Base-by-base conservation (phyloP, 2,797 vertebrate genomes). In the Myripristis murdjan region DNA sequence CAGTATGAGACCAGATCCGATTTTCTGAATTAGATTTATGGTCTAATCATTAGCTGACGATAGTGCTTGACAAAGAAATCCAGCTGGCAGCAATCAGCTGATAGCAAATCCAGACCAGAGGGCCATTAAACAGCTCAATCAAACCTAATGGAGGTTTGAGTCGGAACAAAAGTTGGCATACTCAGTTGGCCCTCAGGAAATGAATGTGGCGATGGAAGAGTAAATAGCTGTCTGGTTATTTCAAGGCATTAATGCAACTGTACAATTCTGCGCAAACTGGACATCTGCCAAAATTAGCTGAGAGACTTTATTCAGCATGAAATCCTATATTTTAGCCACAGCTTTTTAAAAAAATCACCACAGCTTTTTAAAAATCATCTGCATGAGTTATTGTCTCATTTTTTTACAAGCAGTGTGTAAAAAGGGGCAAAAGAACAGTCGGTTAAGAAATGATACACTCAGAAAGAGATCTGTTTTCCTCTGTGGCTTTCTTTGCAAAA, bases 21-120 rank as follows among this genome's bases (percentile, higher is more conserved):
- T 69, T 64, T 58, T 75, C 60, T 71, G 70, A 83, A 54, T 71
- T 55, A 52, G 79, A 78, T 71, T 88, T 79, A 58, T 59, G 87
- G 73, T 71, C 71, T 9, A 64, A 84, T 91, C 83, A 67, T 87
- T 87, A 84, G 67, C 78, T 59, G 82, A 83, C 28, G 70, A 81
- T 53, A 46, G 70, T 24, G 24, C 56, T 62, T 47, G 64, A 76
- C 77, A 59, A 37, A 76, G 62, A 83, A 67, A 68, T 74, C 72
- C 92, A 93, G 89, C 92, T 92, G 91, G 90, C 88, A 92, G 77
- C 85, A 88, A 90, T 91, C 87, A 85, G 75, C 85, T 90, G 90
- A 91, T 90, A 87, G 88, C 75, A 88, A 87, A 92, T 84, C 89
- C 89, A 90, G 90, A 91, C 67, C 84, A 73, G 79, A 79, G 75